Percentiles rank a stretch among this genome's conserved stretches.
Conservation (phyloP, 1,140 invertebrate genomes). For the Periplaneta americana region DNA sequence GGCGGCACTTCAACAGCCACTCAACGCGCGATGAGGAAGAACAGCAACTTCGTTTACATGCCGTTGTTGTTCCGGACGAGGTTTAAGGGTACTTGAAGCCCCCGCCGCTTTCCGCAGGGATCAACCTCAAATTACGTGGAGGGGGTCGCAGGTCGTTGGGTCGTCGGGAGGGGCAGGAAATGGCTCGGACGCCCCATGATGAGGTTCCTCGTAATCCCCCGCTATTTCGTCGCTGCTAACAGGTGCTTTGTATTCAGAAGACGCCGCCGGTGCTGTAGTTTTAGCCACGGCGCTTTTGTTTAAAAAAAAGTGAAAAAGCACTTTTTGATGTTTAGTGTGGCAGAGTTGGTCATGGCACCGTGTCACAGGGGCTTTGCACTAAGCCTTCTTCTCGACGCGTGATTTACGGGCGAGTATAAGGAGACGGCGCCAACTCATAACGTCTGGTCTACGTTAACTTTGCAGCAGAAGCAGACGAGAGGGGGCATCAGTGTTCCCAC, state of each 20-base stretch:
- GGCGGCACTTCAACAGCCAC: background rate
- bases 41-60: background rate
- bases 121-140: slow-evolving; percentile 15
- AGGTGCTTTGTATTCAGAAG: slow-evolving; percentile 13
- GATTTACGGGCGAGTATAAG: background rate
- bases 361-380: background rate
- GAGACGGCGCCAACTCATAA: background rate
- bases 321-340: slow-evolving; percentile 12
- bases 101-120: background rate
- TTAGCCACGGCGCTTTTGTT: background rate
- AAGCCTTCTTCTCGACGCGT: background rate
- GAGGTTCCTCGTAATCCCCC: slow-evolving; percentile 6
- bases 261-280: background rate
- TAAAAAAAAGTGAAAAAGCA: slow-evolving; percentile 14
- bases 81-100: background rate
- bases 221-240: background rate
- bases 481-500: no score
- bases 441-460: background rate
- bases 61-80: background rate
- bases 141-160: background rate
- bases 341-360: background rate
- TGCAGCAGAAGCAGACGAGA: no score
- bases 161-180: background rate
- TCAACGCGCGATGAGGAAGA: background rate
- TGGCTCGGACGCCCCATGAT: background rate